Evolutionary conservation across 53 echinoderm and acorn worm species (phyloP), one percentile per base, ranked within the genome.

Genomic region (Patiria pectinifera): DNA sequence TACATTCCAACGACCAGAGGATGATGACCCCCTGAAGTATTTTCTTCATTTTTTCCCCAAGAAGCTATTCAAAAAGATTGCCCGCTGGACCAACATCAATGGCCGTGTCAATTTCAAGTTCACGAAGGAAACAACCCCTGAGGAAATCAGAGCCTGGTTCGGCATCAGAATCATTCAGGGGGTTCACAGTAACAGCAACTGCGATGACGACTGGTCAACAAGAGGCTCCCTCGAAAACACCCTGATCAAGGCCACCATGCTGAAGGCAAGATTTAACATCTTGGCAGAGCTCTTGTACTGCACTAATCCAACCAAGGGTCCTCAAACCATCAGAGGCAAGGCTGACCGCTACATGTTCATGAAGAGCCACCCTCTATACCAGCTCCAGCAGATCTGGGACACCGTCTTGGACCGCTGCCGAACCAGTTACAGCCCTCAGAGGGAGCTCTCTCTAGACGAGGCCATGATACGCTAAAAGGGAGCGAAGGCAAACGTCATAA

Each of bases 361-460:
- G 48, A 82, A 62, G 24, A 45, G 45, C 21, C 91, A 91, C 7
- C 91, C 91, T 12, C 82, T 91, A 19, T 91, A 82, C 71, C 66
- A 59, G 16, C 63, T 91, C 16, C 91, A 82, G 91, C 12, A 46
- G 1, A 24, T 91, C 48, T 91, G 82, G 82, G 91, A 91, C 82
- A 81, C 61, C 0, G 91, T 91, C 9, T 21, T 23, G 14, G n/a
- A 35, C 43, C 24, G 24, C 43, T 91, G 91, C 71, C 66, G 43
- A 1, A 35, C 63, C 14, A 61, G 48, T 21, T 83, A 24, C 82
- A 82, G 63, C 45, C 82, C 72, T 12, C 62, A 69, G 10, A 62
- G 23, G 48, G 45, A 91, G 22, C 6, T 91, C 16, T 69, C 91
- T 8, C 21, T 91, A 43, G 91, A 91, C 16, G 91, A 91, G 25